Conservation (phyloP, 2,113 vertebrate genomes). For the Ahaetulla prasina region DNA sequence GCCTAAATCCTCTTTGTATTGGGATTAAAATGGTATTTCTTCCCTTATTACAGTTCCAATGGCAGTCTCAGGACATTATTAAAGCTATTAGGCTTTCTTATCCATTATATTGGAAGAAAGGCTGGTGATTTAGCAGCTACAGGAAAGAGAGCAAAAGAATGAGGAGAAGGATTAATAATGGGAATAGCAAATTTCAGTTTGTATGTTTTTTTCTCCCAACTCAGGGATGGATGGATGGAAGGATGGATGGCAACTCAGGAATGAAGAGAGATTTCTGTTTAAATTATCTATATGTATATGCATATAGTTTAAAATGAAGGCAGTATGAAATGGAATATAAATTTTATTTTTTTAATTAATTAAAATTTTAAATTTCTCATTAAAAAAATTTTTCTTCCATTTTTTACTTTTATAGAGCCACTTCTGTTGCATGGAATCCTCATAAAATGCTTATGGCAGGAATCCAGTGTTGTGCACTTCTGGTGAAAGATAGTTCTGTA, state of each 20-base stretch:
- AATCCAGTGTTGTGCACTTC: constrained; percentile 81
- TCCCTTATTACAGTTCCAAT: background rate
- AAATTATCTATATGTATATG: background rate
- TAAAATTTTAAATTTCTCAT: background rate
- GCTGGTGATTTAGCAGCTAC: background rate
- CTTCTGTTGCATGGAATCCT: constrained; percentile 85
- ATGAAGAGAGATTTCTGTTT: background rate
- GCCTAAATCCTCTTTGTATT: background rate
- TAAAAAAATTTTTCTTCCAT: background rate
- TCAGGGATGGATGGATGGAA: background rate
- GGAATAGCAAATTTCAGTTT: background rate
- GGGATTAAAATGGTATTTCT: background rate
- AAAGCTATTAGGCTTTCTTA: background rate
- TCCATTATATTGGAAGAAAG: background rate
- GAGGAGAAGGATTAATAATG: background rate
- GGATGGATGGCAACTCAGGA: background rate
- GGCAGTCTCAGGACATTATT: background rate
- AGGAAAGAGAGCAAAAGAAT: background rate
- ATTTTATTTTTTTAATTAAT: background rate
- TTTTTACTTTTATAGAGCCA: constrained; percentile 62
- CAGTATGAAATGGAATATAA: background rate
- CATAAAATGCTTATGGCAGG: constrained; percentile 86
- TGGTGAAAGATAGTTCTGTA: constrained; percentile 79
- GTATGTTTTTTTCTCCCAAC: background rate
- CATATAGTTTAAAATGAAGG: background rate